Evolutionary conservation across 2,888 invertebrate genomes (phyloP), one percentile per base, ranked within the genome.

Genomic region (Ophion ventricosus): DNA sequence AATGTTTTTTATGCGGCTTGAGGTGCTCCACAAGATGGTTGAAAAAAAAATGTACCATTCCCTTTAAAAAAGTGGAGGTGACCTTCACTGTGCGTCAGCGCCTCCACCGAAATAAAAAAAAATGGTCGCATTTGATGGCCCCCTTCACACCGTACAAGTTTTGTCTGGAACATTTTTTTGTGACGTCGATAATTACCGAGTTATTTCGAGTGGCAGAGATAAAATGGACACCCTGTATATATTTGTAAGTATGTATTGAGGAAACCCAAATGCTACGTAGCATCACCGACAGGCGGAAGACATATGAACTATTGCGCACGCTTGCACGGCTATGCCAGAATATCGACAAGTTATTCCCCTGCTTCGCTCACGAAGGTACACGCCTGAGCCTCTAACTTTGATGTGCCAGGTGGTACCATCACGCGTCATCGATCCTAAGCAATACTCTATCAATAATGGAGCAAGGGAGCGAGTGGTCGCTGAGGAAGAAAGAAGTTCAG

Each of bases 351-450:
- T 49, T 63, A 43, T 82, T 70, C 61, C 59, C 40, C 49, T 76
- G 75, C 57, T 81, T 76, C 35, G 20, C 26, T 66, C 54, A 80
- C 67, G 75, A 66, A 66, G 72, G 74, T 78, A 69, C 77, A 49
- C 43, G 66, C 61, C 66, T 76, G 81, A 83, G 73, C 82, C 72
- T 78, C 67, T 25, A 40, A 76, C 82, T 74, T 80, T 75, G 78
- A 78, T 80, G 80, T 85, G 79, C 86, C 85, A 86, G 86, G 82
- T 86, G 86, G 86, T 83, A 85, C 86, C 82, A 78, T 74, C 83
- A 85, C 82, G 74, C 79, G 75, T 82, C 85, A 86, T 86, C 87
- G 87, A 87, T 86, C 85, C 84, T 67, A 64, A 77, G 77, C 81
- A 79, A 86, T 87, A 86, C 83, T 81, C 77, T 84, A 87, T 87